These are phyloP conservation scores for Emydocephalus ijimae DNA, from an alignment of 2,113 vertebrate genomes.

Conservation along the genomic window DNA sequence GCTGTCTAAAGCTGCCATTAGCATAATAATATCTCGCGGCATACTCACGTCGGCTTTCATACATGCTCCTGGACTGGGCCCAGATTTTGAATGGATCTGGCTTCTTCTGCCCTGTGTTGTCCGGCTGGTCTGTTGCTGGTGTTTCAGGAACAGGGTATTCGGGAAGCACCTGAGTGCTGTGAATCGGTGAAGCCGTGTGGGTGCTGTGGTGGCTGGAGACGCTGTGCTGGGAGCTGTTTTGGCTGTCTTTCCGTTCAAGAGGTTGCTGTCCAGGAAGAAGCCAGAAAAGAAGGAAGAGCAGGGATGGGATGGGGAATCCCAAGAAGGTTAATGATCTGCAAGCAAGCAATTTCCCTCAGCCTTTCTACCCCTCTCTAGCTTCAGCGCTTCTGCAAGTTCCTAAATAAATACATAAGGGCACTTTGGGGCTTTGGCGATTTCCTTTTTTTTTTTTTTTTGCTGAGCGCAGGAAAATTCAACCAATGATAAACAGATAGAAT, in stretches of 20 bases:
- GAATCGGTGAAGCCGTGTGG: conserved; percentile 87
- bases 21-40: conserved; percentile 43
- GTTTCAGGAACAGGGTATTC: conserved; percentile 67
- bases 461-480: conserved; percentile 43
- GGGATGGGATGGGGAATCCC: conserved; percentile 41
- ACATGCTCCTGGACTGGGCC: conserved; percentile 99
- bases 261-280: conserved; percentile 78
- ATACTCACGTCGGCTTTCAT: conserved; percentile 99
- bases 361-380: conserved; percentile 27
- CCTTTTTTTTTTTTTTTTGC: conserved; percentile 28
- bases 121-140: conserved; percentile 75
- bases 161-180: conserved; percentile 77
- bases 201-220: conserved; percentile 90
- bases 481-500: conserved; percentile 51
- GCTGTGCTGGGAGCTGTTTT: conserved; percentile 95
- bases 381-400: conserved; percentile 46
- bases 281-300: neutral
- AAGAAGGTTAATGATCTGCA: conserved; percentile 55
- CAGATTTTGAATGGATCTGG: conserved; percentile 99
- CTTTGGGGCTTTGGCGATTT: conserved; percentile 47
- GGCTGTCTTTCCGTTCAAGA: conserved; percentile 98
- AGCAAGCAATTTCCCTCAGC: conserved; percentile 56
- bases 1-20: conserved; percentile 29
- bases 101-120: conserved; percentile 90
- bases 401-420: conserved; percentile 52